Evolutionary conservation across 35 echinoderm and acorn worm species (phyloP).

Genomic region (Acanthaster planci): DNA sequence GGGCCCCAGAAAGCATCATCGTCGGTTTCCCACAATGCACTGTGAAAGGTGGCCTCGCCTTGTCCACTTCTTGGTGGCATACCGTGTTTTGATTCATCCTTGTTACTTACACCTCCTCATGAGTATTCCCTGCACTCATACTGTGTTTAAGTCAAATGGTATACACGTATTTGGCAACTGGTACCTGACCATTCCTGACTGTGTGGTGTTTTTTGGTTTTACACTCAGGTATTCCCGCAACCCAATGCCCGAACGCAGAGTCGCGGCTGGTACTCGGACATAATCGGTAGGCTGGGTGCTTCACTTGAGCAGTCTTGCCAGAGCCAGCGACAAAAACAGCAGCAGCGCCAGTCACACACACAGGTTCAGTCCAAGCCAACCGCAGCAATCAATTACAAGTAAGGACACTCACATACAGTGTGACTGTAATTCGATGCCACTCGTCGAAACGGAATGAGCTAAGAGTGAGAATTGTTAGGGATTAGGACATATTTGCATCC

Average conservation of each 20-base stretch:
- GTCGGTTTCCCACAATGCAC: no score
- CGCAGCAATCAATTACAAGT: constrained; percentile 8
- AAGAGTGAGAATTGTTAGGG: no score
- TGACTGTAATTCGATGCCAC: neutral
- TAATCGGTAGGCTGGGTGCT: neutral
- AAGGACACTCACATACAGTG: neutral
- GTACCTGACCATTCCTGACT: neutral
- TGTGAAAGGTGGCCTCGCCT: no score
- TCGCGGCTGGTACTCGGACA: constrained; percentile 18
- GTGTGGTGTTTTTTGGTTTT: no score
- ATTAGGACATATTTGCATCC: no score
- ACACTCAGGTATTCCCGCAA: neutral
- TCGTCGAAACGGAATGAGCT: no score
- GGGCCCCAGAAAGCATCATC: no score
- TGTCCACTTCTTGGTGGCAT: no score
- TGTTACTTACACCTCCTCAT: no score
- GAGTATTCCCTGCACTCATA: no score
- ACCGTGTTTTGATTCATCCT: no score
- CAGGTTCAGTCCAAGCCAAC: neutral
- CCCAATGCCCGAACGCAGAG: constrained; percentile 5
- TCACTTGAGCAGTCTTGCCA: neutral
- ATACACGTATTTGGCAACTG: neutral
- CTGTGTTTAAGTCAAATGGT: no score
- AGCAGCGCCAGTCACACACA: neutral
- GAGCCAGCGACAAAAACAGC: neutral